Base-by-base conservation (phyloP, 2,888 invertebrate genomes). In the Ariolimax columbianus region DNA sequence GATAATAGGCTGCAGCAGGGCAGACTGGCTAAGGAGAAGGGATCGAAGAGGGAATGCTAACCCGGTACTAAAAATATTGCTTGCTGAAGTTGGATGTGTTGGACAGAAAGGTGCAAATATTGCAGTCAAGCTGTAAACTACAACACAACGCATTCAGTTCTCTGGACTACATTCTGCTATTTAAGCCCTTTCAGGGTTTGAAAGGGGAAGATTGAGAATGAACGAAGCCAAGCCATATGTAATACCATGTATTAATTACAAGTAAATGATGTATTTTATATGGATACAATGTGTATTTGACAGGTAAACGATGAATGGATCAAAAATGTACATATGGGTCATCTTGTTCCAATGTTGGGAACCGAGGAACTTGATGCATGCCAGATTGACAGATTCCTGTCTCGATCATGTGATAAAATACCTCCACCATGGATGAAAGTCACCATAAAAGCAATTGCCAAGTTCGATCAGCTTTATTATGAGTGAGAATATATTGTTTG, bases 241-340 rank as follows among this genome's bases (percentile, higher is more conserved):
- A 55, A 55, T 23, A 55, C 55, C 19, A 55, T 55, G 55, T 19
- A 7, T 55, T 55, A 55, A 23, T 55, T 55, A 17, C 55, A 55
- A 11, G 17, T 55, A 19, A 55, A 55, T 55, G 9, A 11, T 63
- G 63, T n/a, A n/a, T 66, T 66, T 55, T 7, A 55, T 14, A 14
- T 55, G 55, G 3, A 17, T 47, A 72, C 36, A n/a, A 47, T 47
- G 9, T 47, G 30, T 55, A 33, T 80, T 38, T 68, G 7, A 47
- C 85, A 91, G 91, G 90, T 91, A 19, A 87, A 89, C 78, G 89
- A 90, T 63, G 91, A 91, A 23, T 92, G 91, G 91, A 77, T 92
- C 72, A 87, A 83, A 66, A 79, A 73, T 66, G 78, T 87, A 55
- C 78, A 81, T 59, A 63, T 81, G 43, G 87, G 87, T 47, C 83